phyloP scores from a whole-genome alignment of 2,113 vertebrate species.

The Nyctibius bracteatus region DNA sequence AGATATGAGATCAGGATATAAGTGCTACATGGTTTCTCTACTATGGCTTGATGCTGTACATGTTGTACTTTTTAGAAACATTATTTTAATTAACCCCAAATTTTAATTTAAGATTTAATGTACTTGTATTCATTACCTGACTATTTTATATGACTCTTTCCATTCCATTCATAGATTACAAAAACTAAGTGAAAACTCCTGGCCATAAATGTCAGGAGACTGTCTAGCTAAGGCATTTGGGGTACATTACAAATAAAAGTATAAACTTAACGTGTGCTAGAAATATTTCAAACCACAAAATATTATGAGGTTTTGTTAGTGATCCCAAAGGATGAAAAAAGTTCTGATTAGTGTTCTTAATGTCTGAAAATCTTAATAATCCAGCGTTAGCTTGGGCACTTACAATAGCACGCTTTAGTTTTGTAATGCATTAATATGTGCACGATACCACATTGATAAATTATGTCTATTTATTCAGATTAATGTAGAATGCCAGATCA shows the following conservation, averaged over 20 bases:
- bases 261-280: neutral
- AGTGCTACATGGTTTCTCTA: neutral
- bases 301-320: neutral
- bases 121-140: neutral
- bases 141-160: neutral
- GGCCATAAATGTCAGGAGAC: neutral
- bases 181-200: neutral
- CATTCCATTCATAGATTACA: neutral
- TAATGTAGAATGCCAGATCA: neutral
- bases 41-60: neutral
- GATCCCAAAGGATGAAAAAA: neutral
- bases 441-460: neutral
- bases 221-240: neutral
- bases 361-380: neutral
- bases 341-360: neutral
- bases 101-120: neutral
- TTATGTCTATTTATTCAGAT: neutral
- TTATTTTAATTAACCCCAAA: neutral
- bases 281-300: neutral
- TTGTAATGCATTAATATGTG: neutral
- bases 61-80: neutral
- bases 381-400: neutral
- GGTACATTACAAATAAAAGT: neutral
- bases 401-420: neutral
- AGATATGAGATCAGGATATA: neutral